Base-by-base conservation (phyloP, 2,797 vertebrate species). In the Danio jaintianensis region DNA sequence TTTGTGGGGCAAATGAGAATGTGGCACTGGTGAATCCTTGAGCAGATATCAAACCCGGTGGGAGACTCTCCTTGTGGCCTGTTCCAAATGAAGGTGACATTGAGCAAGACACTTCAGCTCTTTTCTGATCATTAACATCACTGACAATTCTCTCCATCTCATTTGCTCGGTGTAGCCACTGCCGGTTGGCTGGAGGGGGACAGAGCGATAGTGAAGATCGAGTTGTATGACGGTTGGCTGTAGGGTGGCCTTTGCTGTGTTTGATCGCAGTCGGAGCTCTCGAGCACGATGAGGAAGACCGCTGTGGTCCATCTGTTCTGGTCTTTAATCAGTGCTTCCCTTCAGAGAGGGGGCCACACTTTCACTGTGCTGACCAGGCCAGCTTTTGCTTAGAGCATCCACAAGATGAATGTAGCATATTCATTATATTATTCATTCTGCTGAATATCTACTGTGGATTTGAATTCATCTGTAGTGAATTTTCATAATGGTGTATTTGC, bases 281-380 rank as follows among this genome's bases (percentile, higher is more conserved):
- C 88, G 84, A 90, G 89, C 81, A 86, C 88, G 88, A 91, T 82
- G 88, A 88, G 90, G 89, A 89, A 61, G 82, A 93, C 92, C 84
- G 88, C 93, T 93, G 92, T 86, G 93, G 90, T 92, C 93, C 94
- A 94, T 95, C 93, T 95, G 93, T 89, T 89, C 71, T 55, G 84
- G 88, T 90, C 85, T 93, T 94, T 93, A 93, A 93, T 93, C 91
- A 82, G 83, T 55, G 69, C 81, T 84, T 80, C 69, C 81, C 82
- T 78, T 82, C 79, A 70, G 80, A 84, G 84, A 64, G 62, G 64
- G 70, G 74, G 81, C 75, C 82, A 80, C 52, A 88, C 81, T 63
- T 85, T 85, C 55, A 84, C 50, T 84, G 45, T 52, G n/a, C 40
- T 63, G 22, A 84, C 52, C 68, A 53, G 72, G 15, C 76, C 63